These are phyloP conservation scores for human DNA, from an alignment of 2,113 vertebrate genomes.

Conservation along the genomic window GRCh38 chr4:96687501-96688000, in stretches of 20 bases:
- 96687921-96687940: not conserved
- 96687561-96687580: not conserved
- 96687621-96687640: not conserved
- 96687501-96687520: not conserved
- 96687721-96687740: not conserved
- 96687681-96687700: not conserved
- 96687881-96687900: not conserved
- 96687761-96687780: not conserved
- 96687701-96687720: not conserved
- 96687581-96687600: not conserved
- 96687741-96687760: not conserved
- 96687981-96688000: conserved; percentile 36
- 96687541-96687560: not conserved
- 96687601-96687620: not conserved
- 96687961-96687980: not conserved
- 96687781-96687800: not conserved
- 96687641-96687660: not conserved
- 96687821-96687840: not conserved
- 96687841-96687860: not conserved
- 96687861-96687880: not conserved
- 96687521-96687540: not conserved
- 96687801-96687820: not conserved
- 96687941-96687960: too few relatives aligned
- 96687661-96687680: not conserved
- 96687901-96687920: not conserved